Percentiles rank a stretch among this genome's conserved stretches.
Conservation (phyloP, 2,888 invertebrate species). For the Drosophila hawaiiensis region DNA sequence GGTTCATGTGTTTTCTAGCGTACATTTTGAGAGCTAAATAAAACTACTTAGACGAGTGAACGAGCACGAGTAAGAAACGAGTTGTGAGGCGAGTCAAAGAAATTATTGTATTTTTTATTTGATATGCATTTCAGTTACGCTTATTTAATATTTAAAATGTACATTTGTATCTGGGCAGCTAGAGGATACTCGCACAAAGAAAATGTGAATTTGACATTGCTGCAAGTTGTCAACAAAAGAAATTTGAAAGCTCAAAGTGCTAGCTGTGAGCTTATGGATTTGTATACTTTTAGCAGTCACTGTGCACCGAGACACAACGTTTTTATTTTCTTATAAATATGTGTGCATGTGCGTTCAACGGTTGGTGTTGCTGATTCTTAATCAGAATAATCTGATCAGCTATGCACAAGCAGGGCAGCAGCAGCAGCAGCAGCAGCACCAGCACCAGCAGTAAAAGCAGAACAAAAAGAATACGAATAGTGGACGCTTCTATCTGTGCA, state of each 20-base stretch:
- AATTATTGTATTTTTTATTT: constrained; percentile 9
- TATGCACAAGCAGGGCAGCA: constrained; percentile 77
- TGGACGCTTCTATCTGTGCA: constrained; percentile 53
- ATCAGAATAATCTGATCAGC: constrained; percentile 82
- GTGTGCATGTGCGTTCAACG: constrained; percentile 14
- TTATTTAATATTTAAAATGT: constrained; percentile 40
- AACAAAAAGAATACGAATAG: constrained; percentile 44
- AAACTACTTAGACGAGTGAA: constrained; percentile 82
- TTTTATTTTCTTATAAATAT: neutral
- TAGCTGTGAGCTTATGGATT: constrained; percentile 48
- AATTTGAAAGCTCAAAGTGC: constrained; percentile 18
- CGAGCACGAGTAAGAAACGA: constrained; percentile 59
- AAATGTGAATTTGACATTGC: constrained; percentile 24
- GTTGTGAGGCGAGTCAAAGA: constrained; percentile 36
- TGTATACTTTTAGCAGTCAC: constrained; percentile 27
- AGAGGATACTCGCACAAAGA: constrained; percentile 7
- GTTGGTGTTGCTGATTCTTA: constrained; percentile 73
- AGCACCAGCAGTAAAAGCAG: constrained; percentile 32
- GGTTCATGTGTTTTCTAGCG: constrained; percentile 30
- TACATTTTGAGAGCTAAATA: constrained; percentile 68
- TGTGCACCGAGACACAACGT: constrained; percentile 2
- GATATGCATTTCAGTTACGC: constrained; percentile 41
- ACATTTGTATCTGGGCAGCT: constrained; percentile 3
- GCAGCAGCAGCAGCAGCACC: constrained; percentile 57
- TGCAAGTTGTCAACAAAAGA: constrained; percentile 33